phyloP scores from a whole-genome alignment of 1,140 invertebrate species.

The Calephelis nemesis region DNA sequence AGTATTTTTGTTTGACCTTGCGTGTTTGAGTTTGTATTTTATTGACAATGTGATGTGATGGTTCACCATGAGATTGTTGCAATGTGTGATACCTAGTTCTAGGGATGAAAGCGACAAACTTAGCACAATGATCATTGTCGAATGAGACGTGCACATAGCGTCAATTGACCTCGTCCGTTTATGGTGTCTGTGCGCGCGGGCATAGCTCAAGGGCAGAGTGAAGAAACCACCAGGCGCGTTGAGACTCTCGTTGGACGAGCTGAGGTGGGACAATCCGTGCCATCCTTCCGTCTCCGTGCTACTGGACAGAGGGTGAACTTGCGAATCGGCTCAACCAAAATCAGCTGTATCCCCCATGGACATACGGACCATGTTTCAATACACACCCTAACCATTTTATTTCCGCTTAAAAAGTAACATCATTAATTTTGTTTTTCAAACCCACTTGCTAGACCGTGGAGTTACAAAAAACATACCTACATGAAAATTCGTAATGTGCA shows the following conservation, averaged over 20 bases:
- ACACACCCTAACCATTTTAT: not conserved
- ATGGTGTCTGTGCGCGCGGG: constrained; percentile 81
- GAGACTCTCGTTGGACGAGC: constrained; percentile 72
- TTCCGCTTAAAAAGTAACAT: constrained; percentile 1
- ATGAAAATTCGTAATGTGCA: not conserved
- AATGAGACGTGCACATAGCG: constrained; percentile 54
- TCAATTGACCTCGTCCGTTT: constrained; percentile 80
- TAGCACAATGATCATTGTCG: constrained; percentile 36
- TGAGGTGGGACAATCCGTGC: constrained; percentile 47
- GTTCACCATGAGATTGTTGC: constrained; percentile 2
- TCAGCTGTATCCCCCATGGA: constrained; percentile 10
- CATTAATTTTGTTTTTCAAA: not conserved
- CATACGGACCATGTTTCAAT: not conserved
- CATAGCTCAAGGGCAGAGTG: constrained; percentile 82
- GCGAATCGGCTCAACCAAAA: constrained; percentile 9
- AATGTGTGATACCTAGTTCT: constrained; percentile 9
- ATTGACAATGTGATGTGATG: constrained; percentile 7
- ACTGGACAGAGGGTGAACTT: constrained; percentile 16
- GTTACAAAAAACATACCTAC: not conserved
- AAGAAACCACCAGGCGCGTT: constrained; percentile 75
- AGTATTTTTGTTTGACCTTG: not conserved
- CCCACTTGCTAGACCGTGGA: not conserved
- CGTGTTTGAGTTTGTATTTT: not conserved
- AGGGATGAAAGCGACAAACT: constrained; percentile 43
- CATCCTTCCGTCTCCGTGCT: constrained; percentile 56